Base-by-base conservation (phyloP, 2,888 invertebrate genomes). In the Drosophila setosimentum region DNA sequence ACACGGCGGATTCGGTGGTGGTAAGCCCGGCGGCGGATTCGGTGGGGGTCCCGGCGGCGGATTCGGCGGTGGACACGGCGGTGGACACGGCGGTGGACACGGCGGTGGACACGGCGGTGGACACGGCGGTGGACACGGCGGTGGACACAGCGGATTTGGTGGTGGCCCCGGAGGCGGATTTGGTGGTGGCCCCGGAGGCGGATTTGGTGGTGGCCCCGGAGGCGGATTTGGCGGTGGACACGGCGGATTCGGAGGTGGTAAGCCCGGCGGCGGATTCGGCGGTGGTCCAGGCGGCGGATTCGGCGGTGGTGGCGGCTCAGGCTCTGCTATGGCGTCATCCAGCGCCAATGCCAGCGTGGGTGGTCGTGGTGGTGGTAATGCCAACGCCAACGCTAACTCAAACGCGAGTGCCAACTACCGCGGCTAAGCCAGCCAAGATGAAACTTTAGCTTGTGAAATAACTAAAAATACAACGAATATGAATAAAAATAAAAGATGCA, bases 401-500 rank as follows among this genome's bases (percentile, higher is more conserved):
- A 53, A 8, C 0, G 50, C 83, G 3, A 42, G 10, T 24, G 30
- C 80, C 24, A 6, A 53, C 0, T 53, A 40, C 65, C 42, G 57
- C 30, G 68, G 80, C 10, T 83, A 80, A 68, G 13, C 11, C 40
- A 13, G 29, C 13, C 32, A 51, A 27, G 11, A 50, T 51, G 0
- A 24, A 30, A 60, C n/a, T 35, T 51, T 37, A 50, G n/a, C 42
- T 61, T 55, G 13, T 59, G 24, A 51, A 49, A 40, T 69, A 64
- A 48, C 45, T 48, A 5, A 76, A 18, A 16, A 54, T 32, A 21
- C 49, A 67, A 72, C 42, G 24, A 61, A 50, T 68, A 40, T 54
- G 45, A 86, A 76, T 81, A 78, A 76, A 73, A 79, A 33, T 59
- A 16, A 76, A 70, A 69, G 70, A 35, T 62, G 3, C 5, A 13